Conservation (phyloP, 2,113 vertebrate species). For the Pluvianellus socialis region DNA sequence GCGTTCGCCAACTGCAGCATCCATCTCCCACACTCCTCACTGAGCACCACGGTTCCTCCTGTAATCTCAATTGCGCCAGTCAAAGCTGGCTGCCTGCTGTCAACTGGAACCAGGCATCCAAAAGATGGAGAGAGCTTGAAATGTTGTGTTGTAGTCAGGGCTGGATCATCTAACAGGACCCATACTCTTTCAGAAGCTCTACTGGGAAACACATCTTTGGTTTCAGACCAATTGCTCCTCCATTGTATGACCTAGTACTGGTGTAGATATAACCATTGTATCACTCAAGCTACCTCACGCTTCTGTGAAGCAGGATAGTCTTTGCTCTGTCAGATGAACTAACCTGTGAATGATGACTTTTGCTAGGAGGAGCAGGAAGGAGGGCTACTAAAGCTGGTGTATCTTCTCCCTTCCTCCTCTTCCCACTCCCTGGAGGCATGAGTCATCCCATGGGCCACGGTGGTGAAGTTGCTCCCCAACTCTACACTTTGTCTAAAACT, state of each 20-base stretch:
- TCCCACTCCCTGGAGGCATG: accelerated
- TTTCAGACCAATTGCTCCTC: not conserved
- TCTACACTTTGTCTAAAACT: not conserved
- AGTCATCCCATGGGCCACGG: not conserved
- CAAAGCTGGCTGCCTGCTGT: not conserved
- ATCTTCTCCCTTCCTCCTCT: not conserved
- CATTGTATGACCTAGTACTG: too few relatives aligned
- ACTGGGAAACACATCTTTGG: not conserved
- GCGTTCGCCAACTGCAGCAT: accelerated
- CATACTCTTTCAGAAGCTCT: not conserved
- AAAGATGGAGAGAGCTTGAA: not conserved
- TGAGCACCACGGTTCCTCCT: accelerated
- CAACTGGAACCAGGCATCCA: not conserved
- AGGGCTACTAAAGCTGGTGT: not conserved
- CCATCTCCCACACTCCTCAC: not conserved
- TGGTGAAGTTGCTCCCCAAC: not conserved
- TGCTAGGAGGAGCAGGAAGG: not conserved
- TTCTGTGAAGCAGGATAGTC: not conserved
- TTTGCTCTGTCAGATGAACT: not conserved
- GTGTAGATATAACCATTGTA: not conserved
- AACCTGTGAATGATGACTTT: not conserved
- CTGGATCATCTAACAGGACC: not conserved
- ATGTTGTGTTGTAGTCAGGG: not conserved
- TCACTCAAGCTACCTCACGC: too few relatives aligned
- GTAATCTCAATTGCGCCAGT: not conserved